Evolutionary conservation across 2,888 invertebrate genomes (phyloP).

Genomic region (Eugnorisma glareosa): DNA sequence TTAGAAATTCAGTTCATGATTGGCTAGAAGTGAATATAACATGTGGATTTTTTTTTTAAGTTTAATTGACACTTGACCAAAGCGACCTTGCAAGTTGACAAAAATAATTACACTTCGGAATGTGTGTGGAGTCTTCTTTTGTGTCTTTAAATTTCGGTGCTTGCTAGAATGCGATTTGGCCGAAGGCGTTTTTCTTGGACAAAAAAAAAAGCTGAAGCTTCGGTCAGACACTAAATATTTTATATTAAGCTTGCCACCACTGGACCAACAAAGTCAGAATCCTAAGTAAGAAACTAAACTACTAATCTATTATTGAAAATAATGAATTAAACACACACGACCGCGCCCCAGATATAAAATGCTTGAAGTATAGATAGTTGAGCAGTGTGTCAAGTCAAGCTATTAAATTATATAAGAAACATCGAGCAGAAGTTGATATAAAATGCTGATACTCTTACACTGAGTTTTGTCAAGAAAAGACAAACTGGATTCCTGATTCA

Average conservation of each 20-base stretch:
- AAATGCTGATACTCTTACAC: not conserved
- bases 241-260: not conserved
- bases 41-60: too few relatives aligned
- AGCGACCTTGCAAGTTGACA: too few relatives aligned
- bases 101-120: too few relatives aligned
- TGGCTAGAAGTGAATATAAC: too few relatives aligned
- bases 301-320: not conserved
- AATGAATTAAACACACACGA: conserved; percentile 1
- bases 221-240: not conserved
- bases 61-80: too few relatives aligned
- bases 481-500: not conserved
- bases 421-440: not conserved
- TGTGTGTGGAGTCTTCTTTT: too few relatives aligned
- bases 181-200: too few relatives aligned
- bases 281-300: not conserved
- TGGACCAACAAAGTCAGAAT: not conserved
- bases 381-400: conserved; percentile 30
- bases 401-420: conserved; percentile 4
- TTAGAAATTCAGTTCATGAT: too few relatives aligned
- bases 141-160: too few relatives aligned
- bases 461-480: not conserved
- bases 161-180: too few relatives aligned
- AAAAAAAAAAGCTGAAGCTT: too few relatives aligned
- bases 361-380: conserved; percentile 28
- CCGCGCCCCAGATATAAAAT: conserved; percentile 36